Percentiles rank a stretch among this genome's conserved stretches.
Evolutionary conservation across 2,113 vertebrate species (phyloP).

Genomic region (Campylomormyrus tamandua): DNA sequence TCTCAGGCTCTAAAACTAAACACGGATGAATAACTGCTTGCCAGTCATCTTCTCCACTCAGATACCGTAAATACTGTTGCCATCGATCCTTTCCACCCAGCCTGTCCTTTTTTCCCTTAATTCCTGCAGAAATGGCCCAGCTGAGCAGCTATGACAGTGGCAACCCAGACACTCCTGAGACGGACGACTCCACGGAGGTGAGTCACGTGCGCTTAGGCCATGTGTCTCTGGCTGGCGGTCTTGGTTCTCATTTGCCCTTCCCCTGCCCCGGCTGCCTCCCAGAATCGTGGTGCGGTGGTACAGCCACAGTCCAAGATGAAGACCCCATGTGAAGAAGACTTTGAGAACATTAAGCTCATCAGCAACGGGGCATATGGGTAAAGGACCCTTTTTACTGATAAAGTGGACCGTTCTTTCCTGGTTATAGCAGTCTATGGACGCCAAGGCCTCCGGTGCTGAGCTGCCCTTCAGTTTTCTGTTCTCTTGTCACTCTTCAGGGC

Average conservation of each 20-base stretch:
- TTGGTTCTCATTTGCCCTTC: neutral
- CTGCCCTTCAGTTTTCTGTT: neutral
- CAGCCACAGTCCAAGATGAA: slow-evolving; percentile 71
- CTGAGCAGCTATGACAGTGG: slow-evolving; percentile 90
- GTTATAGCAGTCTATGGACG: neutral
- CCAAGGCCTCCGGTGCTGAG: neutral
- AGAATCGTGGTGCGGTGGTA: slow-evolving; percentile 67
- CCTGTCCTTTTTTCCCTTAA: neutral
- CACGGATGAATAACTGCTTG: neutral
- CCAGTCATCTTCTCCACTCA: neutral
- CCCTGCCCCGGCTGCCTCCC: slow-evolving; percentile 29
- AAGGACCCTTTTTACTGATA: neutral
- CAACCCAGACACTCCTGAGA: slow-evolving; percentile 83
- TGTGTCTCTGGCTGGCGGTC: neutral
- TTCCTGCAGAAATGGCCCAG: slow-evolving; percentile 85
- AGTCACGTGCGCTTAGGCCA: slow-evolving; percentile 28
- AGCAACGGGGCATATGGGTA: slow-evolving; percentile 97
- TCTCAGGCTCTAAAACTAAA: neutral
- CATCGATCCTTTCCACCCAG: neutral
- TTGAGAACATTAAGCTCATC: slow-evolving; percentile 95
- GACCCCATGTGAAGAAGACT: slow-evolving; percentile 87
- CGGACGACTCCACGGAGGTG: slow-evolving; percentile 84
- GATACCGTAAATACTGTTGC: neutral
- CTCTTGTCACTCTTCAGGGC: slow-evolving; percentile 56
- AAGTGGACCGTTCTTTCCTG: neutral